These are phyloP conservation scores for Cryptotermes secundus DNA, from an alignment of 1,140 invertebrate genomes.

Conservation along the genomic window DNA sequence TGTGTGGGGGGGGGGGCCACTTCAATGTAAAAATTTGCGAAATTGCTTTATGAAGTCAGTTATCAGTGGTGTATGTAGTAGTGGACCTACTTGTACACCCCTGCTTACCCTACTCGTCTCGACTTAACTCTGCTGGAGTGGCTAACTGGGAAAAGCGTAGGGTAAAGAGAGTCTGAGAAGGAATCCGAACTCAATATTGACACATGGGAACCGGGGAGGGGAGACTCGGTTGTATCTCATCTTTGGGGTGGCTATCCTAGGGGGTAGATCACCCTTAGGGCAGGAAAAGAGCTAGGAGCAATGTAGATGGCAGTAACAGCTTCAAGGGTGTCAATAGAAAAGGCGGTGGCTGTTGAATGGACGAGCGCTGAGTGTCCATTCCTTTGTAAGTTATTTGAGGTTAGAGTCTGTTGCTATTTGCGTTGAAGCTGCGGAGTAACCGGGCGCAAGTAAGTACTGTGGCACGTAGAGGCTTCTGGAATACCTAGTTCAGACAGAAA, in stretches of 20 bases:
- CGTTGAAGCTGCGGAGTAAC: neutral
- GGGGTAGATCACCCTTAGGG: neutral
- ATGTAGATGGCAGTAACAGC: no score
- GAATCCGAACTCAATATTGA: slow-evolving; percentile 6
- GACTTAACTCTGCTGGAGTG: neutral
- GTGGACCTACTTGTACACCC: neutral
- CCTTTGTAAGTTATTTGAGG: neutral
- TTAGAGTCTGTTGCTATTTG: neutral
- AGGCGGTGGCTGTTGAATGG: neutral
- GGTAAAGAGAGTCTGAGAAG: neutral
- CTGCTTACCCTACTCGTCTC: neutral
- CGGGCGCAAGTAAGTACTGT: neutral
- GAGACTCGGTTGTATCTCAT: neutral
- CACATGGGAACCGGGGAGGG: neutral
- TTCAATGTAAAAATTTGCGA: no score
- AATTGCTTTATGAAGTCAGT: no score
- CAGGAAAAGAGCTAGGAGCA: neutral
- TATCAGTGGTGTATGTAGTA: neutral
- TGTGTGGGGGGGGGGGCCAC: no score
- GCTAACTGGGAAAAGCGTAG: neutral
- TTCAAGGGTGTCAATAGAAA: neutral
- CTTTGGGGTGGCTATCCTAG: neutral
- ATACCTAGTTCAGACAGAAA: neutral
- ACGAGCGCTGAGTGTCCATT: no score
- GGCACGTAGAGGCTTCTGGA: neutral